Conservation (phyloP, 1,140 invertebrate species). For the Prorops nasuta region DNA sequence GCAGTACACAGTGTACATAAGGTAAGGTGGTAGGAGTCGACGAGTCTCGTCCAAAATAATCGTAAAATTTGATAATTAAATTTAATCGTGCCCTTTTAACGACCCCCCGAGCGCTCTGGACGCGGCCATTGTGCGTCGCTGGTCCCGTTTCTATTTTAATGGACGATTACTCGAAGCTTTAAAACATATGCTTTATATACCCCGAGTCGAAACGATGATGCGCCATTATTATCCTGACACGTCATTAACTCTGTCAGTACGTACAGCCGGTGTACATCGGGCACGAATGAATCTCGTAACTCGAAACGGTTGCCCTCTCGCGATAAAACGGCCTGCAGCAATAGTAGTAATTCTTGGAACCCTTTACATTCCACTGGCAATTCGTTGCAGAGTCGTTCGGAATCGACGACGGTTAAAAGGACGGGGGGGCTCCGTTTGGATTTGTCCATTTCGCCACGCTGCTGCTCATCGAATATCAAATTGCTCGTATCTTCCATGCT, state of each 20-base stretch:
- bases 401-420: no score
- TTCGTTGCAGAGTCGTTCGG: no score
- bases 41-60: constrained; percentile 40
- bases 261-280: constrained; percentile 21
- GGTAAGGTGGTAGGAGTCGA: background rate
- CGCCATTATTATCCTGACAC: constrained; percentile 51
- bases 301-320: constrained; percentile 13
- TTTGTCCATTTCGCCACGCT: no score
- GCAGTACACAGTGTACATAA: no score
- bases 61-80: constrained; percentile 56
- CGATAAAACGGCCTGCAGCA: background rate
- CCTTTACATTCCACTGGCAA: background rate
- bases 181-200: constrained; percentile 50
- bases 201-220: constrained; percentile 43
- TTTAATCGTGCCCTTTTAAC: constrained; percentile 52
- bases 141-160: constrained; percentile 45
- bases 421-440: no score
- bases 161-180: constrained; percentile 49
- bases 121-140: constrained; percentile 39
- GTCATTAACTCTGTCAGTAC: constrained; percentile 48
- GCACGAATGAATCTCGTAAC: constrained; percentile 16
- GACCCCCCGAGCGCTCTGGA: no score
- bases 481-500: no score
- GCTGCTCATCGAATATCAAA: no score
- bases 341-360: background rate